Evolutionary conservation across 2,797 vertebrate genomes (phyloP), one percentile per base, ranked within the genome.

Genomic region (Megaceryle alcyon): DNA sequence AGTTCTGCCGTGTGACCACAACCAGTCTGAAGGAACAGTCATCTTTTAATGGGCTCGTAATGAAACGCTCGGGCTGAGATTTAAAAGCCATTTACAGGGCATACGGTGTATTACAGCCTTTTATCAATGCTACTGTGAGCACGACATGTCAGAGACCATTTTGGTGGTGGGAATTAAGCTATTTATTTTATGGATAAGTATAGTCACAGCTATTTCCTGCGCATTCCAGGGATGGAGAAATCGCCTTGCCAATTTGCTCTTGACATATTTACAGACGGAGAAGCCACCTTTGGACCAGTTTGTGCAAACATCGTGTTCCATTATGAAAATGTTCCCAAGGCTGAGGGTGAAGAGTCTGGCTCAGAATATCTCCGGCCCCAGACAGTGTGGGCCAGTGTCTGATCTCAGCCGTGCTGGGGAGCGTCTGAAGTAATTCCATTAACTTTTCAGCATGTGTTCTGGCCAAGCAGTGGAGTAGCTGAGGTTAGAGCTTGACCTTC

Each of bases 131-230:
- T 5, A 39, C 86, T 51, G 80, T 57, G 91, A 90, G 86, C 51
- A 11, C 7, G 18, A 31, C 54, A 8, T 10, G 63, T 39, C 87
- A 48, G 87, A 59, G 77, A 39, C 29, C 9, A 3, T 91, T 65
- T 21, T 72, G 79, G 78, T 53, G 69, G 22, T 63, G 21, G 71
- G 85, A 86, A 69, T 86, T 12, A 41, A 69, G 82, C 53, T 78
- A n/a, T 96, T 95, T 95, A 72, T 66, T 95, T 94, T 87, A 81
- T 59, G 97, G 83, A 35, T 87, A 94, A 94, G 84, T 83, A 63
- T 33, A 91, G 81, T 92, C 85, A 2, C 87, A 88, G 94, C 96
- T 96, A 96, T 97, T 97, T 97, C 97, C 97, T 97, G 96, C 7
- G 5, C 96, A 97, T 97, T 97, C 96, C 97, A 91, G 94, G 84